These are phyloP conservation scores for Actenoides lindsayi DNA, from an alignment of 2,113 vertebrate genomes.

Conservation along the genomic window DNA sequence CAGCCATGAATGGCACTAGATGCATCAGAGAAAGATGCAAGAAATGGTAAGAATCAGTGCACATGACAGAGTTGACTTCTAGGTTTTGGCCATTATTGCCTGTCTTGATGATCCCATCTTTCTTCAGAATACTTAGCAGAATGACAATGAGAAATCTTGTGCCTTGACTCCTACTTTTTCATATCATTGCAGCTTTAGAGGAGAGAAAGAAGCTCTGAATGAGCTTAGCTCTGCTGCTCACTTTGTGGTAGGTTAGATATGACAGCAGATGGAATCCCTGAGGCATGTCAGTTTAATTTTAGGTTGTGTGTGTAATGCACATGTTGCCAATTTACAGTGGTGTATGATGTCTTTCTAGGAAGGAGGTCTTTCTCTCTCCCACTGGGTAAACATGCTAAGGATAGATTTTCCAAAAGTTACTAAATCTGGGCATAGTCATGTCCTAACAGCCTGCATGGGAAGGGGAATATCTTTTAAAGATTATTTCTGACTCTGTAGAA, in stretches of 20 bases:
- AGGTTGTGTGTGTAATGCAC: background rate
- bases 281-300: slow-evolving; percentile 38
- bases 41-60: background rate
- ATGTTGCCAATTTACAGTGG: slow-evolving; percentile 6
- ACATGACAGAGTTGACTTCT: accelerated
- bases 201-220: background rate
- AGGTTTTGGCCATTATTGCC: background rate
- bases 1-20: background rate
- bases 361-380: slow-evolving; percentile 14
- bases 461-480: background rate
- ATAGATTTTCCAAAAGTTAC: slow-evolving; percentile 17
- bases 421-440: background rate
- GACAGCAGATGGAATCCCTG: slow-evolving; percentile 29
- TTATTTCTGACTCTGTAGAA: background rate
- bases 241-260: slow-evolving; percentile 17
- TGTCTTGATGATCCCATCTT: background rate
- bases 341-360: slow-evolving; percentile 15
- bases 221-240: background rate
- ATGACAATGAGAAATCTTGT: background rate
- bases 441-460: background rate
- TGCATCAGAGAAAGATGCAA: background rate
- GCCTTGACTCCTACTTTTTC: background rate
- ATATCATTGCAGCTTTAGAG: background rate
- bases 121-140: background rate
- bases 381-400: background rate